A percentile compares a stretch with the other conserved stretches of the same genome.
Evolutionary conservation across 2,888 invertebrate species (phyloP).

Genomic region (Macaria liturata): DNA sequence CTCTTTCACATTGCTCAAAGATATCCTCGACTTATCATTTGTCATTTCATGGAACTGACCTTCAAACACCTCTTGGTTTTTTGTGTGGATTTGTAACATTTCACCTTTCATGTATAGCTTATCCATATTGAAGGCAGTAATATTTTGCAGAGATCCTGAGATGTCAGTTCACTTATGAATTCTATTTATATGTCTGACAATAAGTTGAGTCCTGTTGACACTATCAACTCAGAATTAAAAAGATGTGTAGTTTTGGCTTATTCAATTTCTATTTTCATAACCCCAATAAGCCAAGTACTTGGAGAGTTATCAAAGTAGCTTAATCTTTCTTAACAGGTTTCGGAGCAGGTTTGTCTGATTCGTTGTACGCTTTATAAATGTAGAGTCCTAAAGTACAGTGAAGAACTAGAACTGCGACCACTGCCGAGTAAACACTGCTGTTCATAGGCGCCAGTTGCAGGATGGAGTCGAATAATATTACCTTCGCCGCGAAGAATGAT

Average conservation of each 20-base stretch:
- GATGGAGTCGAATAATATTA: slow-evolving; percentile 87
- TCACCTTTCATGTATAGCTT: slow-evolving; percentile 76
- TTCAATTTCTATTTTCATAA: too few relatives aligned
- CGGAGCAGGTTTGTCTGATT: slow-evolving; percentile 60
- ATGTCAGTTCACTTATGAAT: too few relatives aligned
- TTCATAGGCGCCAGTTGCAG: slow-evolving; percentile 79
- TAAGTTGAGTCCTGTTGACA: too few relatives aligned
- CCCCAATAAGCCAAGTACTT: too few relatives aligned
- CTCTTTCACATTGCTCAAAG: slow-evolving; percentile 71
- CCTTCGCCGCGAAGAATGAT: slow-evolving; percentile 88
- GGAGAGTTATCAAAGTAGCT: slow-evolving; percentile 18
- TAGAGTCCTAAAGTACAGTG: slow-evolving; percentile 91
- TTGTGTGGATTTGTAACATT: slow-evolving; percentile 73
- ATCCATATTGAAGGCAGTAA: slow-evolving; percentile 60
- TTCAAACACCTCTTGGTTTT: slow-evolving; percentile 68
- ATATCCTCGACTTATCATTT: slow-evolving; percentile 72
- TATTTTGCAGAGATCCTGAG: too few relatives aligned
- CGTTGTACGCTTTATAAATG: slow-evolving; percentile 90
- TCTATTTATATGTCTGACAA: too few relatives aligned
- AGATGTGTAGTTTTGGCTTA: too few relatives aligned
- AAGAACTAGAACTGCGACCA: slow-evolving; percentile 88
- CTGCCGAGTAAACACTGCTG: slow-evolving; percentile 91
- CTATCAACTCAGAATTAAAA: too few relatives aligned
- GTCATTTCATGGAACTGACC: slow-evolving; percentile 74
- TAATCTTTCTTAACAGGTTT: slow-evolving; percentile 78